Evolutionary conservation across 2,797 vertebrate species (phyloP).

Genomic region (Poeciliopsis presidionis): DNA sequence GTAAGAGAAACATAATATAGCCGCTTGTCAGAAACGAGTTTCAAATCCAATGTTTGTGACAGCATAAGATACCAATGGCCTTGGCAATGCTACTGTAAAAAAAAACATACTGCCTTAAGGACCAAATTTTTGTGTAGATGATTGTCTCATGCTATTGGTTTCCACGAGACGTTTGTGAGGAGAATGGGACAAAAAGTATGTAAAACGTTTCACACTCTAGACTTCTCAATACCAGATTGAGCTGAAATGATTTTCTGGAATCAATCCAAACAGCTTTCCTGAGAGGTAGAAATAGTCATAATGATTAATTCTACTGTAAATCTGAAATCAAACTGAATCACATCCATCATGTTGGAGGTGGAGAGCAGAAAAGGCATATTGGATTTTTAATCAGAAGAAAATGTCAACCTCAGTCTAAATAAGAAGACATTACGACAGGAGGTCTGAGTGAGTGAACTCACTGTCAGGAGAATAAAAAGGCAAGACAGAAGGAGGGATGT

Average conservation of each 20-base stretch:
- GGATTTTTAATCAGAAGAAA: slow-evolving; percentile 50
- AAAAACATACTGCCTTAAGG: background rate
- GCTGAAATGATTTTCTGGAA: slow-evolving; percentile 20
- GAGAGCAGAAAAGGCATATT: slow-evolving; percentile 27
- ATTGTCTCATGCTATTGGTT: background rate
- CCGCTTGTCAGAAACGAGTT: background rate
- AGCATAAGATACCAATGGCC: background rate
- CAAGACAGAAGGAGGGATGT: slow-evolving; percentile 18
- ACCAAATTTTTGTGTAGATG: background rate
- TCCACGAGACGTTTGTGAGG: background rate
- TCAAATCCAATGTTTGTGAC: background rate
- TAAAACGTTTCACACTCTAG: background rate
- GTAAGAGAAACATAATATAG: background rate
- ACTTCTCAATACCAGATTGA: slow-evolving; percentile 7
- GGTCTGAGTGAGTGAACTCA: slow-evolving; percentile 19
- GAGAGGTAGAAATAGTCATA: slow-evolving; percentile 17
- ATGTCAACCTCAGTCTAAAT: slow-evolving; percentile 35
- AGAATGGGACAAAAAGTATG: background rate
- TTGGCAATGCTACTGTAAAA: background rate
- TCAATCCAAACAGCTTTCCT: slow-evolving; percentile 30
- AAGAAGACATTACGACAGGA: slow-evolving; percentile 31
- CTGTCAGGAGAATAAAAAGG: slow-evolving; percentile 26
- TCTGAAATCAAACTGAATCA: slow-evolving; percentile 35
- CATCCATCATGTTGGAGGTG: slow-evolving; percentile 40
- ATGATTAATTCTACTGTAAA: slow-evolving; percentile 36